phyloP scores from a whole-genome alignment of 2,888 invertebrate species.

The Drosophila mimetica region DNA sequence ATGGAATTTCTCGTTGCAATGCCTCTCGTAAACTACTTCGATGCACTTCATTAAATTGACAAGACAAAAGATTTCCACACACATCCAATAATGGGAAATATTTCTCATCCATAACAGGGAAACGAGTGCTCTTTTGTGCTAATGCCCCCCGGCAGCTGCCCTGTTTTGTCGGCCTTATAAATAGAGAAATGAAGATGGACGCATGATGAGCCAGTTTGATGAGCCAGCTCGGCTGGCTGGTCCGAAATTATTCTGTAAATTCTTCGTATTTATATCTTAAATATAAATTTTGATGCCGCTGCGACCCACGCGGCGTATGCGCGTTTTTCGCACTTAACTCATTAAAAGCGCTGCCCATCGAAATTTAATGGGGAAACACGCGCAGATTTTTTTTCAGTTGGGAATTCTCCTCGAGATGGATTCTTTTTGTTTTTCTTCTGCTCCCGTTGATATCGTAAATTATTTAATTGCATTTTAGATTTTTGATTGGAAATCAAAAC shows the following conservation, averaged over 20 bases:
- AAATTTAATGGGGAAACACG: constrained; percentile 49
- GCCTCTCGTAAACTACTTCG: constrained; percentile 20
- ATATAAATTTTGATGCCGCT: constrained; percentile 28
- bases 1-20: background rate
- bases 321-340: constrained; percentile 74
- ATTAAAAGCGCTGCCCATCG: constrained; percentile 48
- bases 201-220: constrained; percentile 53
- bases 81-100: constrained; percentile 19
- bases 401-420: constrained; percentile 3
- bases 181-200: constrained; percentile 40
- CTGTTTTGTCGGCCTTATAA: constrained; percentile 21
- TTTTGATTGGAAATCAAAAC: constrained; percentile 49
- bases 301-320: constrained; percentile 58
- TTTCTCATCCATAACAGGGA: constrained; percentile 7
- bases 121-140: constrained; percentile 6
- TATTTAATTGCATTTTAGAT: constrained; percentile 58
- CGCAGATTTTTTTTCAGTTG: constrained; percentile 39
- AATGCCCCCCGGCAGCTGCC: constrained; percentile 26
- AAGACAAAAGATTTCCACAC: constrained; percentile 20
- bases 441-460: constrained; percentile 40
- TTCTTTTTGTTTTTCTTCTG: constrained; percentile 14
- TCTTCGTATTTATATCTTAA: constrained; percentile 59
- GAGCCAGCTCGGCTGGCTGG: constrained; percentile 25
- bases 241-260: constrained; percentile 58
- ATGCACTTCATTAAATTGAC: constrained; percentile 35